phyloP scores from a whole-genome alignment of 2,113 vertebrate species.

The Brachirus orientalis region DNA sequence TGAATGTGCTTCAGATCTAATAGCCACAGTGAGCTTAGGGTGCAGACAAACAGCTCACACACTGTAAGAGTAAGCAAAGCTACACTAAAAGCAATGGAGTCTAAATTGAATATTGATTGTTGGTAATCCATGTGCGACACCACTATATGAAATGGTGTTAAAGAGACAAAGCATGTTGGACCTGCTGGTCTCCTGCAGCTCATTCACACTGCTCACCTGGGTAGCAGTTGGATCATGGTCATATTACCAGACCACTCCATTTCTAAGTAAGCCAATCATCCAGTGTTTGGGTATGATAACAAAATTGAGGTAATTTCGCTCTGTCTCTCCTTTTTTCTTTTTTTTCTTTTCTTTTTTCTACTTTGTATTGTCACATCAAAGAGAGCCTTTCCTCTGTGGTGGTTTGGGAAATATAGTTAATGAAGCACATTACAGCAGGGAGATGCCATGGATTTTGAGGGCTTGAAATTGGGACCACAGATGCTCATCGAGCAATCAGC shows the following conservation, averaged over 20 bases:
- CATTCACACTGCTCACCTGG: slow-evolving; percentile 24
- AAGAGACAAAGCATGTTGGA: slow-evolving; percentile 29
- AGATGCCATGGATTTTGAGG: slow-evolving; percentile 62
- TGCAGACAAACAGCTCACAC: slow-evolving; percentile 33
- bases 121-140: slow-evolving; percentile 46
- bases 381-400: slow-evolving; percentile 25
- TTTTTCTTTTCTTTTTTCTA: slow-evolving; percentile 2
- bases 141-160: slow-evolving; percentile 47
- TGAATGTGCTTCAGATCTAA: slow-evolving; percentile 16
- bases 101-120: slow-evolving; percentile 73
- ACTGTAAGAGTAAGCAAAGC: slow-evolving; percentile 32
- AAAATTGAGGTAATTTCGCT: slow-evolving; percentile 18
- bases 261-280: slow-evolving; percentile 50
- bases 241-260: slow-evolving; percentile 19
- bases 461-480: slow-evolving; percentile 70
- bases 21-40: slow-evolving; percentile 3
- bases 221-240: slow-evolving; percentile 20
- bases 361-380: slow-evolving; percentile 40
- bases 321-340: background rate
- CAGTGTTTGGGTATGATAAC: slow-evolving; percentile 17
- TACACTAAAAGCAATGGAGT: slow-evolving; percentile 8
- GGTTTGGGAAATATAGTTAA: slow-evolving; percentile 57
- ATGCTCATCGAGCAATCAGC: slow-evolving; percentile 74
- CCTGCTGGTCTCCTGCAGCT: slow-evolving; percentile 35
- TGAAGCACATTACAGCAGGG: slow-evolving; percentile 58